phyloP scores from a whole-genome alignment of 2,113 vertebrate species.

The Saguinus imperator region DNA sequence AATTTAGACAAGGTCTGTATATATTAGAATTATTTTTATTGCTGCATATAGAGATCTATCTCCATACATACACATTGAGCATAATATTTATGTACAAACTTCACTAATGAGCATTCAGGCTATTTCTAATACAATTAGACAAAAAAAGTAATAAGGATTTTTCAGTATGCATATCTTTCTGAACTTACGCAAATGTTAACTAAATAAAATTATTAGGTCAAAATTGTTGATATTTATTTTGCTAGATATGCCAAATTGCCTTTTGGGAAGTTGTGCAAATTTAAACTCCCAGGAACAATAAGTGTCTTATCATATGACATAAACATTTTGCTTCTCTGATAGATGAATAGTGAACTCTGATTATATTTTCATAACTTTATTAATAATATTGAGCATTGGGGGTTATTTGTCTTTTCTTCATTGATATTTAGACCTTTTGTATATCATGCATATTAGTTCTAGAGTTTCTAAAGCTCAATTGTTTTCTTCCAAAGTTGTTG shows the following conservation, averaged over 20 bases:
- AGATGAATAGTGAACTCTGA: not conserved
- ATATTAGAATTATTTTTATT: not conserved
- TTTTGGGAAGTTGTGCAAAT: not conserved
- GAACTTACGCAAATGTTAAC: not conserved
- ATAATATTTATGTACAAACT: not conserved
- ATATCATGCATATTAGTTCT: not conserved
- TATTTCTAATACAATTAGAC: not conserved
- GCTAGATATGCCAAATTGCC: not conserved
- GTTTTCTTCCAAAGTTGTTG: not conserved
- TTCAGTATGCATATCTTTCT: not conserved
- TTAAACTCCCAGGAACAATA: not conserved
- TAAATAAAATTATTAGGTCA: not conserved
- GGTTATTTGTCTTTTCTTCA: not conserved
- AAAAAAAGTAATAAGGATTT: not conserved
- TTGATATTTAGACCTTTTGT: not conserved
- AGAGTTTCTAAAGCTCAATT: not conserved
- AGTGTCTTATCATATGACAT: not conserved
- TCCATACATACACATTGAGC: not conserved
- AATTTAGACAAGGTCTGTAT: not conserved
- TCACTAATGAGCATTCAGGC: not conserved
- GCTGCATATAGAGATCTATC: not conserved
- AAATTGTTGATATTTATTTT: not conserved
- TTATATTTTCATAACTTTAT: not conserved
- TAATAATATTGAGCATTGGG: not conserved
- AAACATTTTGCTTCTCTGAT: not conserved